phyloP scores from a whole-genome alignment of 2,113 vertebrate genomes.

The Petaurus breviceps region DNA sequence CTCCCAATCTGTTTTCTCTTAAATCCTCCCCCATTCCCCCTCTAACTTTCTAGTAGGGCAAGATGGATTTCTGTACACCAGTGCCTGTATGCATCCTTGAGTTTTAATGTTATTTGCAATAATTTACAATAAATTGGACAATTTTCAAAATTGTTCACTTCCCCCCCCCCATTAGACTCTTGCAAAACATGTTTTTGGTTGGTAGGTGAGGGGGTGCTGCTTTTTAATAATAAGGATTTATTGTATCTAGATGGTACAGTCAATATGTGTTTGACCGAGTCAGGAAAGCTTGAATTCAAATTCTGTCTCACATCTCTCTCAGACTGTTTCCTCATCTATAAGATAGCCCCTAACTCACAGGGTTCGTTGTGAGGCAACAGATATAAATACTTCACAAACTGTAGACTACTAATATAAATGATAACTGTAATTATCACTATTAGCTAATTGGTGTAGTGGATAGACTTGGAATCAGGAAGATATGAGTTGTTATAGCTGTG shows the following conservation, averaged over 20 bases:
- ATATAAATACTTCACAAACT: background rate
- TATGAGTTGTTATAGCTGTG: background rate
- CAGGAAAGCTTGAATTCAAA: background rate
- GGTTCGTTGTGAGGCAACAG: background rate
- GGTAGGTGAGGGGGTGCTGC: background rate
- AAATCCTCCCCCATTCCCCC: too few relatives aligned
- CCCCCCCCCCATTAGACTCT: background rate
- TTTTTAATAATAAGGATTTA: background rate
- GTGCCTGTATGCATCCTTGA: background rate
- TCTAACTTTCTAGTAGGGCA: too few relatives aligned
- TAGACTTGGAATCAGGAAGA: background rate
- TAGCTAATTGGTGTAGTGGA: background rate
- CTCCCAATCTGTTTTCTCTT: too few relatives aligned
- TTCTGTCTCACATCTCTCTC: background rate
- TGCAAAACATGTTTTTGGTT: background rate
- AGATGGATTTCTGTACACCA: too few relatives aligned
- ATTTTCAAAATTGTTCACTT: background rate
- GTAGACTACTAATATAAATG: background rate
- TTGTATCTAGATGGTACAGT: background rate
- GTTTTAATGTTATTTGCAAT: background rate
- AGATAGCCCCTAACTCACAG: background rate
- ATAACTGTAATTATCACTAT: background rate
- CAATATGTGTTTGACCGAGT: background rate
- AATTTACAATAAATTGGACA: background rate
- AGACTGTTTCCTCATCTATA: background rate